These are phyloP conservation scores for Coregonus sp. DNA, from an alignment of 2,797 vertebrate species.

Conservation along the genomic window DNA sequence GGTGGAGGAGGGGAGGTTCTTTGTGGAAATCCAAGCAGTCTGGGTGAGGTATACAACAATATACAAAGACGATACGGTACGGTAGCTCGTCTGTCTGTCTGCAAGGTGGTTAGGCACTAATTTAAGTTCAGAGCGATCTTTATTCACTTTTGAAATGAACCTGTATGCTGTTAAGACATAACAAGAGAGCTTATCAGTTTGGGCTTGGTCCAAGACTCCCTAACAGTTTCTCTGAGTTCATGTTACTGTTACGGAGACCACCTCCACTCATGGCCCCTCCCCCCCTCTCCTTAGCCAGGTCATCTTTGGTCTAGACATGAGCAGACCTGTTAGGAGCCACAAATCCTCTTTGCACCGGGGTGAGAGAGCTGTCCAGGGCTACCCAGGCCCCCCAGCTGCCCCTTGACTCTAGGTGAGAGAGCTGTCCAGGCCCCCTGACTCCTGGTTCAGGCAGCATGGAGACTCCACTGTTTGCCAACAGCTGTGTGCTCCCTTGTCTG, in stretches of 20 bases:
- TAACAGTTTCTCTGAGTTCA: too few relatives aligned
- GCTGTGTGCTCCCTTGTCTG: too few relatives aligned
- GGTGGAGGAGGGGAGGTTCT: background rate
- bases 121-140: background rate
- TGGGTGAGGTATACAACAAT: background rate
- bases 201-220: background rate
- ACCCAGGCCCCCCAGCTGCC: background rate
- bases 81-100: background rate
- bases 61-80: background rate
- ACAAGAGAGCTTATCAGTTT: background rate
- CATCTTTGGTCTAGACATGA: slow-evolving; percentile 6
- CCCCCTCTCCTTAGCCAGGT: background rate
- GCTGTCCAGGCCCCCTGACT: background rate
- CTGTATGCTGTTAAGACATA: background rate
- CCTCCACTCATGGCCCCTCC: background rate
- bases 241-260: background rate
- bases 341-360: slow-evolving; percentile 57
- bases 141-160: background rate
- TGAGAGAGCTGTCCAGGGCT: slow-evolving; percentile 45
- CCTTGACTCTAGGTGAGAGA: background rate
- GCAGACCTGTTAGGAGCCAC: slow-evolving; percentile 42
- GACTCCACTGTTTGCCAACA: slow-evolving; percentile 33
- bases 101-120: background rate
- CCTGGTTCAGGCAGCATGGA: slow-evolving; percentile 8
- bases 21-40: background rate